Base-by-base conservation (phyloP, 2,888 invertebrate species). In the Latrodectus elegans region DNA sequence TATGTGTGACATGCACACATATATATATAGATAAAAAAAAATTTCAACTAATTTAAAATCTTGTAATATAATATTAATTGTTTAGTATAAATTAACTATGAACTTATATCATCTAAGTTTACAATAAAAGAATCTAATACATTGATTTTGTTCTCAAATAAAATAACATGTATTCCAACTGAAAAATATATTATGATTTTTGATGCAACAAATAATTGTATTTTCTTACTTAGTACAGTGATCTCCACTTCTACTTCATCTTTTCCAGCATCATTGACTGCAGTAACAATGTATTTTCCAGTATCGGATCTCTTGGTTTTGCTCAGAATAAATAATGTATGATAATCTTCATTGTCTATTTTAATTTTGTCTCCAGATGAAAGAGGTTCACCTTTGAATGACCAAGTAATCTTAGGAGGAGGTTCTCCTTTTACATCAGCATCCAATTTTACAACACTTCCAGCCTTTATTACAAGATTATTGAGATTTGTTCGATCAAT, bases 251-350 rank as follows among this genome's bases (percentile, higher is more conserved):
- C 53, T 95, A 98, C 88, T 92, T 95, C 95, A 92, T 99, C 99
- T 55, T 95, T 95, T 11, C 99, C 99, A 38, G 97, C 96, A 91
- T 97, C 96, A 92, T 99, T 99, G 92, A 95, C 96, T 0, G 99
- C 98, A 0, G 95, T 96, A 0, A 99, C 96, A 17, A 95, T 95
- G 91, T 99, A 99, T 51, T 95, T 95, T 64, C 97, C 99, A 55
- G 95, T 95, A 92, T 99, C 98, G 15, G 94, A 94, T 26, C 99
- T 94, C 89, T 95, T 95, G 14, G 96, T 94, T 92, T 97, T 97
- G 90, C 95, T 95, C 88, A 98, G 93, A 51, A 95, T 94, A 91
- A 99, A 97, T 2, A 95, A 95, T 0, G 99, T 97, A 91, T 97
- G 96, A 92, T 99, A 96, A 89, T 98, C 96, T 92, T 97, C 97